Evolutionary conservation across 2,888 invertebrate genomes (phyloP), one percentile per base, ranked within the genome.

Genomic region (Troglohyphantes excavatus): DNA sequence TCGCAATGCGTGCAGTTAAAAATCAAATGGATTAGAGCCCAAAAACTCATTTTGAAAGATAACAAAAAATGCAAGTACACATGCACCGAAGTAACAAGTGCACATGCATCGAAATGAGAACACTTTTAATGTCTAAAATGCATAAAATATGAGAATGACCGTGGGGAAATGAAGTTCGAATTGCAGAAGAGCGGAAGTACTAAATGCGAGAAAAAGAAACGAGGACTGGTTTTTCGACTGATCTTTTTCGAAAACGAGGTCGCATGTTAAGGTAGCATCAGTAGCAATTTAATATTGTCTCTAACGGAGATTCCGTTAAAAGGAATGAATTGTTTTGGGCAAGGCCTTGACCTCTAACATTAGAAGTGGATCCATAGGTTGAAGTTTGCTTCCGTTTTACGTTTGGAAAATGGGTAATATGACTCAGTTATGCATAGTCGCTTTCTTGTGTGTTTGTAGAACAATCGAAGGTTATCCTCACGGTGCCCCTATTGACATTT

Each of bases 401-500:
- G 11, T 5, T 11, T 27, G n/a, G n/a, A 68, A 61, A 53, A 81
- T 81, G 79, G 7, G 9, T 19, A 46, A 5, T 6, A 39, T 33
- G 65, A 39, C 5, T 17, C n/a, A 65, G 43, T 33, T 53, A n/a
- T 46, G 39, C 6, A 9, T 68, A 11, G 17, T 53, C n/a, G 26
- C 11, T 29, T 53, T 39, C 27, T 27, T 81, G 6, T 21, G 61
- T 7, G 7, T 29, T 59, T 39, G 63, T 27, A 33, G 39, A n/a
- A 21, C 7, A 23, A 70, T 61, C 26, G 33, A 63, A 63, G 33
- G 87, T 27, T 90, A 78, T 63, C 90, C 90, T 9, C 72, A 84
- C 26, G 90, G 90, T 9, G 73, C 83, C 3, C 90, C 88, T 0
- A 90, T 53, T 11, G 90, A 90, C 63, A 33, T 76, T 0, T 90